These are phyloP conservation scores for Masnerella sp. DNA, from an alignment of 2,888 invertebrate genomes.

Conservation along the genomic window DNA sequence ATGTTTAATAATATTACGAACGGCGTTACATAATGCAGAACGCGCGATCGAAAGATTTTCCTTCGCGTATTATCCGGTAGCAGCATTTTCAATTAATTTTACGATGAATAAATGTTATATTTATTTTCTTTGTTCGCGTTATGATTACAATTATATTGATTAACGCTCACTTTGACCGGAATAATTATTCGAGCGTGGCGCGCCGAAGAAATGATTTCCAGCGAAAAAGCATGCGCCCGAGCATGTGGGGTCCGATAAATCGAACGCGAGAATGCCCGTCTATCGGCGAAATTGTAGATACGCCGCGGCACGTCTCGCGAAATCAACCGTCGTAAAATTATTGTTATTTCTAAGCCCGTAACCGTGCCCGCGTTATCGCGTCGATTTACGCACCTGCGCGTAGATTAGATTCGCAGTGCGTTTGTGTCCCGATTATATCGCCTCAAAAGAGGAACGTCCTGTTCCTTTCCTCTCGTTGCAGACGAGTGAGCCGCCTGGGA, in stretches of 20 bases:
- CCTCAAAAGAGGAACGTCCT: conserved; percentile 53
- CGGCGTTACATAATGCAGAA: conserved; percentile 16
- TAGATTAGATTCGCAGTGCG: conserved; percentile 56
- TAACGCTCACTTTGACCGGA: conserved; percentile 13
- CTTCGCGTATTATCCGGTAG: conserved; percentile 17
- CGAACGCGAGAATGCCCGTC: conserved; percentile 29
- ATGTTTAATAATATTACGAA: conserved; percentile 31
- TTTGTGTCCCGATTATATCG: conserved; percentile 60
- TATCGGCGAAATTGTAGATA: conserved; percentile 47
- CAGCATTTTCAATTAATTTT: conserved; percentile 37
- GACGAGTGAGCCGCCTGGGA: conserved; percentile 61
- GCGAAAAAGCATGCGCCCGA: not conserved
- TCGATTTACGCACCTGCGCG: conserved; percentile 63
- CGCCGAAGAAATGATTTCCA: conserved; percentile 5
- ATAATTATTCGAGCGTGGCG: conserved; percentile 15
- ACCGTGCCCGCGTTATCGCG: conserved; percentile 56
- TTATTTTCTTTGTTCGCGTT: conserved; percentile 8
- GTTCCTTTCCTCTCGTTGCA: conserved; percentile 57
- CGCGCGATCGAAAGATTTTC: conserved; percentile 8
- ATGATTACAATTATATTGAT: conserved; percentile 18
- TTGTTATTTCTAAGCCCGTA: conserved; percentile 57
- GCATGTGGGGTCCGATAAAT: conserved; percentile 39
- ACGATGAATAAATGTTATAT: conserved; percentile 16
- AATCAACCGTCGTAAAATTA: conserved; percentile 47
- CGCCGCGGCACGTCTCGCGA: conserved; percentile 18